These are phyloP conservation scores for Netelia melanura DNA, from an alignment of 2,888 invertebrate species.

Conservation along the genomic window DNA sequence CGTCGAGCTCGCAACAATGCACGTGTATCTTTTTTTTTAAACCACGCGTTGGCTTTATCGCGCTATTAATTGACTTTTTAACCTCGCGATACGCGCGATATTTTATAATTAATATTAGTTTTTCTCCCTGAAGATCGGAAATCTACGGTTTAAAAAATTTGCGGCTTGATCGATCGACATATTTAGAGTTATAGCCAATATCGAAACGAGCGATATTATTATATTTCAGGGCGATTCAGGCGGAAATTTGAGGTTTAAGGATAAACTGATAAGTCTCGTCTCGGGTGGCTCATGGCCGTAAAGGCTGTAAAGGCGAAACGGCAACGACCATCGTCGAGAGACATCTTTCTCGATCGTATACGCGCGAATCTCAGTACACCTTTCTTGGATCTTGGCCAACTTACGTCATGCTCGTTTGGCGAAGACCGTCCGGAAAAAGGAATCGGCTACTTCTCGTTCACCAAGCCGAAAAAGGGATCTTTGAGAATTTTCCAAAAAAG, in stretches of 20 bases:
- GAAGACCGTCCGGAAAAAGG: slow-evolving; percentile 50
- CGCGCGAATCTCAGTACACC: slow-evolving; percentile 45
- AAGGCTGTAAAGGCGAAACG: slow-evolving; percentile 19
- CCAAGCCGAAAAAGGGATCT: slow-evolving; percentile 6
- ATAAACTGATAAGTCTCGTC: slow-evolving; percentile 36
- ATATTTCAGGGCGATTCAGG: slow-evolving; percentile 35
- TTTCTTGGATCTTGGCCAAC: slow-evolving; percentile 62
- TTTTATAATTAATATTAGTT: too few relatives aligned
- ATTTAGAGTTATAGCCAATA: too few relatives aligned
- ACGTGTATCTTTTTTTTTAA: neutral
- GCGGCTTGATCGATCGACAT: too few relatives aligned
- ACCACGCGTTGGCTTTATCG: too few relatives aligned
- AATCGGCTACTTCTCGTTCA: slow-evolving; percentile 26
- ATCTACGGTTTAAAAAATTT: too few relatives aligned
- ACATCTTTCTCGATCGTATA: slow-evolving; percentile 48
- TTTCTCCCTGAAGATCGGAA: too few relatives aligned
- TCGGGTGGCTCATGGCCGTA: slow-evolving; percentile 32
- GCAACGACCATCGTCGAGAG: slow-evolving; percentile 17
- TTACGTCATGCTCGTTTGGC: slow-evolving; percentile 18
- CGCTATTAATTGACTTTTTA: too few relatives aligned
- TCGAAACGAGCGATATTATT: neutral
- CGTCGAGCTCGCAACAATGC: neutral
- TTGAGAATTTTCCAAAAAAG: neutral
- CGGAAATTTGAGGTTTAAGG: slow-evolving; percentile 25
- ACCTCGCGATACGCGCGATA: too few relatives aligned